These are phyloP conservation scores for Apeira syringaria DNA, from an alignment of 2,888 invertebrate genomes.

Conservation along the genomic window DNA sequence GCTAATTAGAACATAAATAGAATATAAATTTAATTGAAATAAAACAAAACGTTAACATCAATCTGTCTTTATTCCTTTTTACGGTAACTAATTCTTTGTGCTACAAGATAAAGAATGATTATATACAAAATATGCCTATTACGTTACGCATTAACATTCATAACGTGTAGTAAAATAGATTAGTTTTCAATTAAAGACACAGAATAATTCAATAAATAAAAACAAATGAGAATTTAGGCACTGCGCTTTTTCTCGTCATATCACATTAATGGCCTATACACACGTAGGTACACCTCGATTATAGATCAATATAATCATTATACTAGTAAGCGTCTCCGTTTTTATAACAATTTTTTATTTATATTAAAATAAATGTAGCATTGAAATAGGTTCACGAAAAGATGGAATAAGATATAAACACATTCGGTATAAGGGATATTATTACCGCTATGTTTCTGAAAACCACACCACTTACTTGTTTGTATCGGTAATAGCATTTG, in stretches of 20 bases:
- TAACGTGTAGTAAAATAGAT: constrained; percentile 54
- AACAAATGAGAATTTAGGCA: constrained; percentile 78
- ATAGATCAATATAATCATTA: constrained; percentile 54
- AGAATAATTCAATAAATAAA: constrained; percentile 52
- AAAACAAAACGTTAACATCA: constrained; percentile 58
- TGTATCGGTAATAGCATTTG: constrained; percentile 10
- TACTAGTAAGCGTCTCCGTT: constrained; percentile 80
- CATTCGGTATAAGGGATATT: neutral
- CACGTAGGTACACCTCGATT: constrained; percentile 55
- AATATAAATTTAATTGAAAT: constrained; percentile 13
- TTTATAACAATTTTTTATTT: constrained; percentile 67
- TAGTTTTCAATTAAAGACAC: constrained; percentile 50
- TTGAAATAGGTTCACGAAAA: constrained; percentile 13
- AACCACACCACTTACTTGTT: constrained; percentile 3
- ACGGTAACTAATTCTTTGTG: constrained; percentile 74
- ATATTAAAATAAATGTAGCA: constrained; percentile 46
- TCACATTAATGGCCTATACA: constrained; percentile 75
- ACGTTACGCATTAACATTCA: constrained; percentile 45
- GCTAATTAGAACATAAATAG: neutral
- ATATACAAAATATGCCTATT: constrained; percentile 70
- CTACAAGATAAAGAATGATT: constrained; percentile 76
- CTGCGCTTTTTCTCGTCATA: constrained; percentile 76
- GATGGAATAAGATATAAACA: constrained; percentile 7
- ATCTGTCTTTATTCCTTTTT: constrained; percentile 80
- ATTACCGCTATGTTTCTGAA: constrained; percentile 1